A percentile compares a stretch with the other conserved stretches of the same genome.
Conservation (phyloP, 2,113 vertebrate genomes). For the Corydoras maculifer region DNA sequence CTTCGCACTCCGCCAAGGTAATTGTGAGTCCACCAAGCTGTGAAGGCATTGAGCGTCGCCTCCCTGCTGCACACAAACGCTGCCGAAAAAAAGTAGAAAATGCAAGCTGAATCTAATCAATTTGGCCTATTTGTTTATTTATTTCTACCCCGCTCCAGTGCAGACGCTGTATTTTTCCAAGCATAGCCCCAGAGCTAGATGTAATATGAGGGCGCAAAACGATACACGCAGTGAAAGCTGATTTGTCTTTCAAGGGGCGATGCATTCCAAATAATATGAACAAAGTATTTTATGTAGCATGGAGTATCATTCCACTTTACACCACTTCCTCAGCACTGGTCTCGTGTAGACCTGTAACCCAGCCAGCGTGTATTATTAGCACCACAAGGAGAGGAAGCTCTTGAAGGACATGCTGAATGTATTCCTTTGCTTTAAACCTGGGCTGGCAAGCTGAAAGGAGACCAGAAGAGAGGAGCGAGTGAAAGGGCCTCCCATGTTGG, state of each 20-base stretch:
- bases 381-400: conserved; percentile 11
- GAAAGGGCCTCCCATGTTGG: conserved; percentile 43
- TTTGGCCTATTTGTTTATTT: conserved; percentile 35
- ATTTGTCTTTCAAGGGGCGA: conserved; percentile 24
- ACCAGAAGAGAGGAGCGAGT: conserved; percentile 25
- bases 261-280: conserved; percentile 18
- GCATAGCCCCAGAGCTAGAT: conserved; percentile 18
- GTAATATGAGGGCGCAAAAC: conserved; percentile 8
- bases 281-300: neutral
- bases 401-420: conserved; percentile 28
- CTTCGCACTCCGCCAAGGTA: conserved; percentile 24
- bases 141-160: conserved; percentile 20
- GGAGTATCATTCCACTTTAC: conserved; percentile 15
- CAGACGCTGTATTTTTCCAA: conserved; percentile 21
- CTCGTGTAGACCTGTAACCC: conserved; percentile 4
- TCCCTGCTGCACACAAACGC: conserved; percentile 23
- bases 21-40: conserved; percentile 40
- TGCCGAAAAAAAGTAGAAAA: conserved; percentile 21
- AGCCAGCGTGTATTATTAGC: conserved; percentile 2
- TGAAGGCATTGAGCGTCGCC: conserved; percentile 26
- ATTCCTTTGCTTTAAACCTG: conserved; percentile 22
- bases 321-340: conserved; percentile 1
- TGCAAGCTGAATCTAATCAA: conserved; percentile 35
- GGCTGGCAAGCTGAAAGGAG: conserved; percentile 18
- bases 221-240: neutral